Percentiles rank a stretch among this genome's conserved stretches.
phyloP scores from a whole-genome alignment of 2,888 invertebrate genomes.

The Pinctada fucata region DNA sequence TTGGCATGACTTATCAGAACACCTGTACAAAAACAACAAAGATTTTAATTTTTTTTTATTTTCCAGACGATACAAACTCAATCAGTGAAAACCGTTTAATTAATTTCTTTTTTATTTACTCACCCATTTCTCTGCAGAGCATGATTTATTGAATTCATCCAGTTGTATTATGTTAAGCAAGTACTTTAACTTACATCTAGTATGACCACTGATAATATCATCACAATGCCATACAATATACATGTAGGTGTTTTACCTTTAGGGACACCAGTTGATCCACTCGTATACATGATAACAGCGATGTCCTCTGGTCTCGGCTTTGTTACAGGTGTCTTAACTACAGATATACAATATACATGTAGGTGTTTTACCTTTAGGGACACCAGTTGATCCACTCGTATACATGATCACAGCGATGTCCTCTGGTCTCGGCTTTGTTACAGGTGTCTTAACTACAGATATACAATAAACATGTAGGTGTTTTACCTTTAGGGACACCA shows the following conservation, averaged over 20 bases:
- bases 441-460: conserved; percentile 60
- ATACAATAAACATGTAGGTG: conserved; percentile 15
- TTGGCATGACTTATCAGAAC: conserved; percentile 78
- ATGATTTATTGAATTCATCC: too few species aligned
- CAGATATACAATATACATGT: conserved; percentile 33
- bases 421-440: conserved; percentile 78
- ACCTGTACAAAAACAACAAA: conserved; percentile 56
- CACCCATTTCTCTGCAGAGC: too few species aligned
- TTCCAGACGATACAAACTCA: too few species aligned
- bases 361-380: conserved; percentile 86
- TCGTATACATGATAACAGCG: conserved; percentile 99
- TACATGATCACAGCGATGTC: conserved; percentile 99
- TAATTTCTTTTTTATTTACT: too few species aligned
- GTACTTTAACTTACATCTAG: not conserved
- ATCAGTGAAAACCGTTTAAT: too few species aligned
- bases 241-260: conserved; percentile 83
- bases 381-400: conserved; percentile 97
- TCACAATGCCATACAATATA: too few species aligned
- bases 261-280: conserved; percentile 96
- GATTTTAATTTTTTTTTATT: not conserved
- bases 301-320: conserved; percentile 84
- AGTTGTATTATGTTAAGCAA: not conserved
- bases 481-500: conserved; percentile 90
- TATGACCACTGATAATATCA: too few species aligned
- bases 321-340: conserved; percentile 62